Conservation (phyloP, 2,888 invertebrate genomes). For the Masnerella sp. region DNA sequence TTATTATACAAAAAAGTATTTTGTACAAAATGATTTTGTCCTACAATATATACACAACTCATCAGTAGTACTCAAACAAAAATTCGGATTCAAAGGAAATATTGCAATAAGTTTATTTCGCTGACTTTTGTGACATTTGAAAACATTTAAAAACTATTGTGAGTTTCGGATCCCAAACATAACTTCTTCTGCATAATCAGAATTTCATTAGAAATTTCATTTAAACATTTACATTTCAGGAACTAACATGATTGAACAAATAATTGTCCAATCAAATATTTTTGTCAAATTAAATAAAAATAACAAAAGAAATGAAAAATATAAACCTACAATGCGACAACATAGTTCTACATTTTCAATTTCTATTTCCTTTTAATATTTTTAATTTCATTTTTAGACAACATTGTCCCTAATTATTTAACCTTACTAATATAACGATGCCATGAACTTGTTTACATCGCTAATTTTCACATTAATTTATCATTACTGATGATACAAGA, state of each 20-base stretch:
- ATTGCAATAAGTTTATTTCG: not conserved
- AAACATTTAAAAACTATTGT: constrained; percentile 7
- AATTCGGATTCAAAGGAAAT: constrained; percentile 1
- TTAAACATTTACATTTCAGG: not conserved
- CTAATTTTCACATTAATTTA: constrained; percentile 2
- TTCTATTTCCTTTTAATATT: too few relatives aligned
- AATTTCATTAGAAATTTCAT: not conserved
- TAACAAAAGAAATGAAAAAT: too few relatives aligned
- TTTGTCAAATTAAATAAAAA: too few relatives aligned
- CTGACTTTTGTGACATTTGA: not conserved
- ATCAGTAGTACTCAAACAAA: constrained; percentile 7
- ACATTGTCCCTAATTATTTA: too few relatives aligned
- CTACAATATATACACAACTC: constrained; percentile 26
- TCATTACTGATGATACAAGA: not conserved
- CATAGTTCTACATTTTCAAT: too few relatives aligned
- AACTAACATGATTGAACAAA: not conserved
- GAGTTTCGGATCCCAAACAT: not conserved
- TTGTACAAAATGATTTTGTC: constrained; percentile 17
- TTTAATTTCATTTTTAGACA: too few relatives aligned
- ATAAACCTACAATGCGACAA: too few relatives aligned
- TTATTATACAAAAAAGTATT: constrained; percentile 20
- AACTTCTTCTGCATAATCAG: not conserved
- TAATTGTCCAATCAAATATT: not conserved
- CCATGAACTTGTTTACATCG: constrained; percentile 13
- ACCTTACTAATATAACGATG: not conserved